These are phyloP conservation scores for Terrapene triunguis DNA, from an alignment of 2,113 vertebrate genomes.

Conservation along the genomic window DNA sequence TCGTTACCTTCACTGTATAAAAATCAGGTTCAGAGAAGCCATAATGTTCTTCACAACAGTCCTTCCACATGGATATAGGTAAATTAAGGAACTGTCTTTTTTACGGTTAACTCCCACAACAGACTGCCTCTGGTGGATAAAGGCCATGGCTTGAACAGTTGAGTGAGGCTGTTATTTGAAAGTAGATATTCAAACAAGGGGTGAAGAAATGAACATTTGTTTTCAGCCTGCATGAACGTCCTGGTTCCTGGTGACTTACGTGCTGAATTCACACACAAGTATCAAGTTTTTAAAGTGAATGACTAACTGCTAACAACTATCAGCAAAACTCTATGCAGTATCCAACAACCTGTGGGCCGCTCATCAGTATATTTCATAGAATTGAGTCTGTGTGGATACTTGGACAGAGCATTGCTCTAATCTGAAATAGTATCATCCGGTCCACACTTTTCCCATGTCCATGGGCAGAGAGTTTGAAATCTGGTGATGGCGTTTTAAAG, in stretches of 20 bases:
- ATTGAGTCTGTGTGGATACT: background rate
- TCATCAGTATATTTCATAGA: background rate
- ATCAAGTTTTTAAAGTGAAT: constrained; percentile 14
- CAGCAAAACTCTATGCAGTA: background rate
- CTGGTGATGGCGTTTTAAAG: background rate
- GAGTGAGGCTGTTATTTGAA: accelerated
- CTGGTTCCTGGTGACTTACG: background rate
- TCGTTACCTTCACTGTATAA: background rate
- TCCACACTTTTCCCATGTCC: background rate
- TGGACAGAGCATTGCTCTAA: background rate
- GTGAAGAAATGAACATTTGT: accelerated
- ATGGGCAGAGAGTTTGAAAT: background rate
- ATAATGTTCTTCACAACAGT: background rate
- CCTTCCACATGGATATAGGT: background rate
- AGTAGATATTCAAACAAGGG: accelerated
- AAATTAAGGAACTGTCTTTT: background rate
- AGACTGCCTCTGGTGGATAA: accelerated
- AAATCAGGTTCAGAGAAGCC: background rate
- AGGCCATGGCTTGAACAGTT: accelerated
- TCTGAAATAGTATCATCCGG: background rate
- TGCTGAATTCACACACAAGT: constrained; percentile 9
- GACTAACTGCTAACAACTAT: background rate
- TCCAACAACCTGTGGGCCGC: background rate
- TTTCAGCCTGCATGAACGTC: background rate
- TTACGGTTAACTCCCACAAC: accelerated